Percentiles rank a stretch among this genome's conserved stretches.
Evolutionary conservation across 2,888 invertebrate genomes (phyloP).

Genomic region (Charanyca ferruginea): DNA sequence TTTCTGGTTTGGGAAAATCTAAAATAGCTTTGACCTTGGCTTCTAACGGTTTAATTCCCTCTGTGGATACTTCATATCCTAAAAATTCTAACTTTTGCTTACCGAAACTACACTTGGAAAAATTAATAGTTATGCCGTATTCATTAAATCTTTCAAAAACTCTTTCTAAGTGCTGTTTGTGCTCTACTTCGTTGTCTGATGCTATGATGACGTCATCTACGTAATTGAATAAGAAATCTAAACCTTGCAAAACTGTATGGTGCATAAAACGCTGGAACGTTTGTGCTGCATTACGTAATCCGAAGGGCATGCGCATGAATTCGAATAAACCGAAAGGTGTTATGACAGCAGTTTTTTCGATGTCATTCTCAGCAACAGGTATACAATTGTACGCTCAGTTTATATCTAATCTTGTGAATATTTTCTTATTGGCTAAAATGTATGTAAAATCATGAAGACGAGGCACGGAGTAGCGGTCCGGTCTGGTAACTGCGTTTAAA

Average conservation of each 20-base stretch:
- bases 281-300: conserved; percentile 5
- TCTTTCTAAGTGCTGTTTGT: not conserved
- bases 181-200: not conserved
- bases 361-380: conserved; percentile 6
- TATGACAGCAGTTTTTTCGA: conserved; percentile 1
- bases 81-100: not conserved
- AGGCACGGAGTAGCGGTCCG: not conserved
- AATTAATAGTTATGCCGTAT: conserved; percentile 22
- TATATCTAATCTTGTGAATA: conserved; percentile 5
- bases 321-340: conserved; percentile 5
- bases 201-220: conserved; percentile 25
- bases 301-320: conserved; percentile 16
- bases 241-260: conserved; percentile 11
- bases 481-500: conserved; percentile 4
- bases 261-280: no score
- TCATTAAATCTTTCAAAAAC: conserved; percentile 19
- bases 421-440: conserved; percentile 3
- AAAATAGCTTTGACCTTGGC: not conserved
- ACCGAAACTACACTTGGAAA: conserved; percentile 15
- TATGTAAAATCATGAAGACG: conserved; percentile 9
- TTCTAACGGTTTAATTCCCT: conserved; percentile 11
- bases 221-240: conserved; percentile 28
- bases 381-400: conserved; percentile 13
- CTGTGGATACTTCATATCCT: no score
- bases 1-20: conserved; percentile 11